Base-by-base conservation (phyloP, 2,797 vertebrate species). In the Lepilemur septentrionalis region DNA sequence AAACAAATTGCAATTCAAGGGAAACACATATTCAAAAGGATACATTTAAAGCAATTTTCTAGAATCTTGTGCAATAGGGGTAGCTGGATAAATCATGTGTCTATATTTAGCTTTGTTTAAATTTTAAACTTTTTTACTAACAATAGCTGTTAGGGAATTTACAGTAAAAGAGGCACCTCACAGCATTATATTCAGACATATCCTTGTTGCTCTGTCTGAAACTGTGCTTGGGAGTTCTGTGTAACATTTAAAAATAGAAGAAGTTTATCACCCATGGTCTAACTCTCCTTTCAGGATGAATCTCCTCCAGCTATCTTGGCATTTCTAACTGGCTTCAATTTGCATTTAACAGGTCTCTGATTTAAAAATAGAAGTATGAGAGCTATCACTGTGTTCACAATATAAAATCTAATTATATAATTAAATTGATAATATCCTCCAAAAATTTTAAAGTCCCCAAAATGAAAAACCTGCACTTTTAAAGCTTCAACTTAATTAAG, bases 371-470 rank as follows among this genome's bases (percentile, higher is more conserved):
- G 35, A 92, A 94, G 48, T 81, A 79, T 50, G 5, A 93, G 12
- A 86, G 10, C n/a, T 57, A 95, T 83, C 90, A 84, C 80, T 96
- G 76, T 95, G 30, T 94, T 95, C 61, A 94, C 17, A 91, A 78
- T 72, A 59, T 75, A 87, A 91, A 91, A 30, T 83, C 38, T 82
- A 93, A 96, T 86, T 96, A 81, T 84, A 79, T 55, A 20, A 97
- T 81, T 96, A 63, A 79, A 88, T 57, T 89, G 70, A 93, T 96
- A 89, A 79, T 94, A 92, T 5, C 43, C 20, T 88, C 89, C 15
- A 92, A 95, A 95, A 41, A 35, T 30, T 22, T 43, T 91, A 94
- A 96, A 92, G 22, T 3, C 14, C 35, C 61, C 90, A 84, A 75
- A 65, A 80, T 94, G 14, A 91, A 83, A 85, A 90, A 32, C 4